phyloP scores from a whole-genome alignment of 2,113 vertebrate genomes.

The Geothlypis trichas region DNA sequence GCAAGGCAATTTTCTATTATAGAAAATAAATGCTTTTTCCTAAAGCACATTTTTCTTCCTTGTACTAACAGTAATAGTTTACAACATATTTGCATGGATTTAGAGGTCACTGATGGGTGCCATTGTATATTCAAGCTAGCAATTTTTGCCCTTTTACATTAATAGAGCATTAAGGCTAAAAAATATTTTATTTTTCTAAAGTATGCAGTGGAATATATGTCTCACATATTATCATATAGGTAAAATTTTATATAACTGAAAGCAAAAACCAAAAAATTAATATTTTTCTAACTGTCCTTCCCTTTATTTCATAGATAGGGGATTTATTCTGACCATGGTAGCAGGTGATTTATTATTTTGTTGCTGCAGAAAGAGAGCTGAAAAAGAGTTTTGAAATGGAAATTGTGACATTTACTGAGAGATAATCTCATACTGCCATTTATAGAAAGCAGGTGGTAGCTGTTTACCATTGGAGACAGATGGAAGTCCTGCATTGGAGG shows the following conservation, averaged over 20 bases:
- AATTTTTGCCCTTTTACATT: neutral
- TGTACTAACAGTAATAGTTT: neutral
- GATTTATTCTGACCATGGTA: slow-evolving; percentile 44
- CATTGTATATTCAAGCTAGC: neutral
- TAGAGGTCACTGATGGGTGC: neutral
- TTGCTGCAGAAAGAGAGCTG: slow-evolving; percentile 53
- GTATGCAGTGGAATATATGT: neutral
- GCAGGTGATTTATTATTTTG: slow-evolving; percentile 68
- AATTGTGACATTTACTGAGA: slow-evolving; percentile 73
- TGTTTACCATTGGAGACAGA: slow-evolving; percentile 68
- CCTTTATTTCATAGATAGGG: slow-evolving; percentile 6
- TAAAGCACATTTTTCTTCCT: neutral
- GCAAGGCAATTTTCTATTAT: neutral
- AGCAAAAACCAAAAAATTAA: neutral
- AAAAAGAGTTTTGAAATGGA: slow-evolving; percentile 74
- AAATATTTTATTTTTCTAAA: neutral
- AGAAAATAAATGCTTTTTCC: neutral
- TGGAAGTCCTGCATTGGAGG: slow-evolving; percentile 57
- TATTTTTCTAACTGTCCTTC: neutral
- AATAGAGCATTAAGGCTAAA: neutral
- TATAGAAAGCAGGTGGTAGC: slow-evolving; percentile 71
- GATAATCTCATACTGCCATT: slow-evolving; percentile 66
- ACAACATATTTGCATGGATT: neutral
- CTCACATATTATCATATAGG: neutral
- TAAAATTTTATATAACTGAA: neutral